Evolutionary conservation across 1,140 invertebrate genomes (phyloP).

Genomic region (Orius laevigatus): DNA sequence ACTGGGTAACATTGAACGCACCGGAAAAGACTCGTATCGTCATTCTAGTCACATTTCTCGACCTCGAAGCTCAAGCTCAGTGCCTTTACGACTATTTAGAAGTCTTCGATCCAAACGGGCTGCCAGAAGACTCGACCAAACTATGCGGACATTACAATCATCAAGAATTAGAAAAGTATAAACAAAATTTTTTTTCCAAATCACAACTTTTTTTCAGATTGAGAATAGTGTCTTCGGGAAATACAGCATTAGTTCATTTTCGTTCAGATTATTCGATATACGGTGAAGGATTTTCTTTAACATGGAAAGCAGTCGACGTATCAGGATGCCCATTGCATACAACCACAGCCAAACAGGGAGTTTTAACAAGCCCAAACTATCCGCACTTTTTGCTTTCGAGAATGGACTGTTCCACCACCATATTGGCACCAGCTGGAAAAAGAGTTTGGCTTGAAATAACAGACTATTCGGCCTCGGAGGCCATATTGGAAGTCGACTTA

Average conservation of each 20-base stretch:
- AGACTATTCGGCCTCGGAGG: slow-evolving; percentile 34
- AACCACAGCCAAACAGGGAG: slow-evolving; percentile 40
- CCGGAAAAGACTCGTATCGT: slow-evolving; percentile 42
- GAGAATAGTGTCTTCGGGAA: slow-evolving; percentile 40
- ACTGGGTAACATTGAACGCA: slow-evolving; percentile 39
- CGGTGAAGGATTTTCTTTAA: slow-evolving; percentile 42
- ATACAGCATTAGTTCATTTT: slow-evolving; percentile 42
- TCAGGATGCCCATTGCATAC: slow-evolving; percentile 44
- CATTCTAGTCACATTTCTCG: slow-evolving; percentile 41
- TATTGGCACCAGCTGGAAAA: slow-evolving; percentile 42
- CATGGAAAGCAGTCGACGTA: slow-evolving; percentile 49
- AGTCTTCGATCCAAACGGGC: slow-evolving; percentile 21
- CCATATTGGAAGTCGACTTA: slow-evolving; percentile 31
- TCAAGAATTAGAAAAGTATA: slow-evolving; percentile 18
- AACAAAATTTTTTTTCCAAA: slow-evolving; percentile 3
- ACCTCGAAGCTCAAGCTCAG: slow-evolving; percentile 52
- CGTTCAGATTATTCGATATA: slow-evolving; percentile 52
- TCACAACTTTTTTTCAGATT: slow-evolving; percentile 25
- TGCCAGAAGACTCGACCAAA: slow-evolving; percentile 4
- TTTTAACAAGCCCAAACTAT: slow-evolving; percentile 44
- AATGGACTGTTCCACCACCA: slow-evolving; percentile 47
- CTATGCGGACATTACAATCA: slow-evolving; percentile 34
- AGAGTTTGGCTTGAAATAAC: slow-evolving; percentile 47
- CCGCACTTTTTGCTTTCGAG: slow-evolving; percentile 44
- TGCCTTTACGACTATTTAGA: slow-evolving; percentile 62